A percentile compares a stretch with the other conserved stretches of the same genome.
Conservation (phyloP, 2,113 vertebrate species). For the Chaetodon auriga region DNA sequence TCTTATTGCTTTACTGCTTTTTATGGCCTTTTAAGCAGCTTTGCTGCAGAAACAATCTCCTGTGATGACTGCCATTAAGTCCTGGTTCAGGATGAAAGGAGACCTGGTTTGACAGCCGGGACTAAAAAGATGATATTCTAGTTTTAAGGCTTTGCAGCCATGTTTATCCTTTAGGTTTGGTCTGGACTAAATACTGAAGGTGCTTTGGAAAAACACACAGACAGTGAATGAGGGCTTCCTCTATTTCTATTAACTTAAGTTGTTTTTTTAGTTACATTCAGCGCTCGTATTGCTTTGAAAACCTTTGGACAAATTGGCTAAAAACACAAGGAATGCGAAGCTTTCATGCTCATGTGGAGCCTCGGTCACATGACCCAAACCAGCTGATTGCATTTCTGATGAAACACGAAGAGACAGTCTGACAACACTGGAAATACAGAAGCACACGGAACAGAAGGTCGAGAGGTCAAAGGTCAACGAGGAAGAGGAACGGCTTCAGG, state of each 20-base stretch:
- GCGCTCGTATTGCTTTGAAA: background rate
- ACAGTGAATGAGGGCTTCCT: too few species aligned
- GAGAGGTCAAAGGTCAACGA: background rate
- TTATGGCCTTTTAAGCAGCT: background rate
- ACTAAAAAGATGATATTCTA: too few species aligned
- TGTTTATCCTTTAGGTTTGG: too few species aligned
- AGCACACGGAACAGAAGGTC: background rate
- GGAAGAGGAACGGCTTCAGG: constrained; percentile 6
- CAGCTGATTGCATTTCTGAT: constrained; percentile 2
- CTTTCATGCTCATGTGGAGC: background rate
- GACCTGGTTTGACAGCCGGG: background rate
- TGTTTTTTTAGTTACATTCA: background rate
- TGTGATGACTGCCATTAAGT: too few species aligned
- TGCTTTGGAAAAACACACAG: too few species aligned
- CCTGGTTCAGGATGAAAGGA: too few species aligned
- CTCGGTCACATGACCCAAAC: background rate
- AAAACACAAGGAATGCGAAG: background rate
- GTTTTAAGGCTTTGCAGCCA: too few species aligned
- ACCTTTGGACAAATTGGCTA: background rate
- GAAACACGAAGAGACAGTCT: background rate
- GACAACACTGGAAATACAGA: background rate
- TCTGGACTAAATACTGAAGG: too few species aligned
- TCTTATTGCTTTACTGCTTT: background rate
- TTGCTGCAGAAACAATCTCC: background rate
- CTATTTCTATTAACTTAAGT: too few species aligned